Evolutionary conservation across 1,140 invertebrate species (phyloP), one percentile per base, ranked within the genome.

Genomic region (Pseudachorutes palmiensis): DNA sequence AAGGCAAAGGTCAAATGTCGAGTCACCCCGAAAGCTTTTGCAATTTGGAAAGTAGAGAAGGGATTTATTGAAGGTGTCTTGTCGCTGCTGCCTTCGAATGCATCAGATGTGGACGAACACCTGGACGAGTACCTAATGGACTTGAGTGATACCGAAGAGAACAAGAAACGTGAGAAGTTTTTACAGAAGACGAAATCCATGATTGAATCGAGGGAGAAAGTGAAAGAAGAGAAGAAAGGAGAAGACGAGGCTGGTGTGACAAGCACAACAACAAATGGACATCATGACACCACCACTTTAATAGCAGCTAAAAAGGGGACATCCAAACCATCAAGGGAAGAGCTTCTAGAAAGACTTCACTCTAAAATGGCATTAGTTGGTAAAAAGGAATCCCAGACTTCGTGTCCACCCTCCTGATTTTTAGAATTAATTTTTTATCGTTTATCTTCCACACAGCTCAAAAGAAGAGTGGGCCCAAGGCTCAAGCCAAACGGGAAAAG

Each of bases 51-150:
- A 2, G 51, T 2, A 33, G 64, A 66, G 55, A 32, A 32, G 19
- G 41, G 24, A n/a, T 70, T 70, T 59, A 70, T 70, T 22, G 48
- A 57, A 5, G 49, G 33, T 29, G 41, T 63, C 29, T 66, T 70
- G 30, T 36, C 57, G n/a, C 41, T 28, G 19, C 31, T 64, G 22
- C 69, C 69, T 12, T 31, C 64, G n/a, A n/a, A n/a, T 24, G 45
- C 31, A 12, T 55, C 49, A 9, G 26, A 30, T 29, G 62, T 66
- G 1, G 65, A 72, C 9, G 70, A 65, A 32, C 31, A 55, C n/a
- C 36, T 64, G 22, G 68, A 72, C 19, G 63, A 70, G n/a, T 70
- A 68, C 58, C 29, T 72, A 1, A 5, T 66, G 3, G 62, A 72
- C 28, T 22, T 55, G 51, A 41, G 48, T 9, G 70, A 68, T 31